Conservation (phyloP, 2,797 vertebrate species). For the Ispidina picta region DNA sequence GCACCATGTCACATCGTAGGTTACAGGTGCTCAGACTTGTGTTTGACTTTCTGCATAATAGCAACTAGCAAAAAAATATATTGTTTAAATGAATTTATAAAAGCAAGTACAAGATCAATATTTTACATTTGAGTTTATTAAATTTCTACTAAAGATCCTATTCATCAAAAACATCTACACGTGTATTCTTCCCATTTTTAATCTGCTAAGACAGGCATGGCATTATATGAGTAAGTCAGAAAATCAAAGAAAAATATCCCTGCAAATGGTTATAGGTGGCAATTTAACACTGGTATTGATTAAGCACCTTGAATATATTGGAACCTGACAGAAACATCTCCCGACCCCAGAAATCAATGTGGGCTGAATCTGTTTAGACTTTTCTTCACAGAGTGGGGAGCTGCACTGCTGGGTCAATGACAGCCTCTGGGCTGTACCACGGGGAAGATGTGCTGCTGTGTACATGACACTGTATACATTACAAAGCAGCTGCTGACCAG, state of each 20-base stretch:
- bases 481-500: not conserved
- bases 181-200: conserved; percentile 45
- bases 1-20: not conserved
- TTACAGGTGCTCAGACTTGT: not conserved
- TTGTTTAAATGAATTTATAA: conserved; percentile 47
- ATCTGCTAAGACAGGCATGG: not conserved
- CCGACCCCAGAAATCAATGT: not conserved
- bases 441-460: fast-evolving
- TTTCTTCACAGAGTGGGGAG: not conserved
- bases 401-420: not conserved
- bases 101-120: conserved; percentile 59
- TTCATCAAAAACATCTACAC: conserved; percentile 55
- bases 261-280: conserved; percentile 15
- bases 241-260: conserved; percentile 55
- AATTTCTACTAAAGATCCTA: conserved; percentile 53
- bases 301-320: not conserved
- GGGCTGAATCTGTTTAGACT: not conserved
- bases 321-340: not conserved
- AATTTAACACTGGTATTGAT: conserved; percentile 13
- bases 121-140: conserved; percentile 67
- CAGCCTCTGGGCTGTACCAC: not conserved
- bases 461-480: no score
- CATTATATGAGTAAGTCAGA: conserved; percentile 25
- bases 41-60: conserved; percentile 34
- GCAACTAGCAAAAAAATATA: not conserved